Evolutionary conservation across 1,140 invertebrate species (phyloP).

Genomic region (Lucilia cuprina): DNA sequence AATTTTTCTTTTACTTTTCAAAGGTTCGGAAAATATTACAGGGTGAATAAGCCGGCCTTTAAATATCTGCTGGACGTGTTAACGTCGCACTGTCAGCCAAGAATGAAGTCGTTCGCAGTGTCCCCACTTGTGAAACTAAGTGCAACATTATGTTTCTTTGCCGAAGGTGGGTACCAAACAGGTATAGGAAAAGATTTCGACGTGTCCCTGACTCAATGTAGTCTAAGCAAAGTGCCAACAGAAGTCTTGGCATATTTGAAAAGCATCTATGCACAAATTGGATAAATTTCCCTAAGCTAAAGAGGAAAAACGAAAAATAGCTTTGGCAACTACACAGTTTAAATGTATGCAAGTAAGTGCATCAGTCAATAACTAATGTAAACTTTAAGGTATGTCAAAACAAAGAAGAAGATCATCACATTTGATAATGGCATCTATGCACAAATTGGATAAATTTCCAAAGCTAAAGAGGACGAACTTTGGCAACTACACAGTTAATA

Average conservation of each 20-base stretch:
- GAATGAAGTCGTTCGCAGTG: constrained; percentile 10
- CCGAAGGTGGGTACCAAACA: constrained; percentile 37
- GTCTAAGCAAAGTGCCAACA: neutral
- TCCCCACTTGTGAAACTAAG: constrained; percentile 12
- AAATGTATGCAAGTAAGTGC: constrained; percentile 9
- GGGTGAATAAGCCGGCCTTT: constrained; percentile 32
- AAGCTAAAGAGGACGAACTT: too few species aligned
- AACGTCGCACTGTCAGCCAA: neutral
- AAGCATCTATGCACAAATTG: neutral
- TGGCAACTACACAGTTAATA: too few species aligned
- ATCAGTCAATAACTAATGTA: too few species aligned
- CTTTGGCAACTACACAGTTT: constrained; percentile 12
- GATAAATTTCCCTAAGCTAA: neutral
- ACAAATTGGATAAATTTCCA: too few species aligned
- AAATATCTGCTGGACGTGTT: constrained; percentile 21
- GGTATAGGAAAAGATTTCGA: constrained; percentile 34
- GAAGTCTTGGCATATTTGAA: constrained; percentile 24
- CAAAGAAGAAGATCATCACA: too few species aligned
- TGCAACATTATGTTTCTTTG: constrained; percentile 20
- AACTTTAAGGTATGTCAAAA: too few species aligned
- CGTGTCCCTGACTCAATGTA: neutral
- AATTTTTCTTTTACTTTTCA: neutral
- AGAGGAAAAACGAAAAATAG: constrained; percentile 12
- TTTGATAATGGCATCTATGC: too few species aligned
- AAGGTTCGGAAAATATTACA: constrained; percentile 19